These are phyloP conservation scores for Drosophila albomicans DNA, from an alignment of 1,140 invertebrate species.

Conservation along the genomic window DNA sequence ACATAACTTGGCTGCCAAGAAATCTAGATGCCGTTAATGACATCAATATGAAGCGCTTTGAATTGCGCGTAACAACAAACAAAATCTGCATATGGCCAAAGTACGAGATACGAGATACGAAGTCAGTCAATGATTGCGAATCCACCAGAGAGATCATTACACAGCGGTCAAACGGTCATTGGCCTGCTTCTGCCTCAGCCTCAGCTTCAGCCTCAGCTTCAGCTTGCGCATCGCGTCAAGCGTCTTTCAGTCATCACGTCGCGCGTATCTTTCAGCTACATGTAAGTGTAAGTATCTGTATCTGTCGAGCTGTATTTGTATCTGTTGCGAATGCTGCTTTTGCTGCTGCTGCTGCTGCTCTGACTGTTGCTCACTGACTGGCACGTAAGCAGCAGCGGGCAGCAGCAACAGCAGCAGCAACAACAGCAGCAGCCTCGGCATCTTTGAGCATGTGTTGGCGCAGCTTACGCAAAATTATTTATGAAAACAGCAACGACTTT, in stretches of 20 bases:
- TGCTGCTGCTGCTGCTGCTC: slow-evolving; percentile 11
- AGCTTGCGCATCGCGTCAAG: no score
- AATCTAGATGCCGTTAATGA: slow-evolving; percentile 60
- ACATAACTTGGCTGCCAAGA: not conserved
- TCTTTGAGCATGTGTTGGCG: slow-evolving; percentile 70
- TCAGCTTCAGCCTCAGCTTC: not conserved
- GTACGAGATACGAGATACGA: slow-evolving; percentile 1
- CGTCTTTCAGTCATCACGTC: no score
- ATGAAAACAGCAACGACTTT: slow-evolving; percentile 69
- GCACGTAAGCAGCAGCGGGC: slow-evolving; percentile 61
- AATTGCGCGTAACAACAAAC: slow-evolving; percentile 46
- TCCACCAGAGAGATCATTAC: slow-evolving; percentile 62
- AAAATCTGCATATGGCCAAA: slow-evolving; percentile 55
- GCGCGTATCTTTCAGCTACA: slow-evolving; percentile 24
- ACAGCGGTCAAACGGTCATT: slow-evolving; percentile 83
- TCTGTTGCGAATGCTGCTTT: slow-evolving; percentile 22
- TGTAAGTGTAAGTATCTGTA: slow-evolving; percentile 20
- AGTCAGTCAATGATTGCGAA: slow-evolving; percentile 1
- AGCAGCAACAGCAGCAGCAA: no score
- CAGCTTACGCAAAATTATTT: slow-evolving; percentile 82
- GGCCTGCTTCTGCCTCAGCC: slow-evolving; percentile 66
- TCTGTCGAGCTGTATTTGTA: slow-evolving; percentile 12
- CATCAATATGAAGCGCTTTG: slow-evolving; percentile 42
- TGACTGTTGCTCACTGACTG: slow-evolving; percentile 13
- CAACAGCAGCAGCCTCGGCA: slow-evolving; percentile 46